These are phyloP conservation scores for Pachycephus smyrnensis DNA, from an alignment of 2,888 invertebrate genomes.

Conservation along the genomic window DNA sequence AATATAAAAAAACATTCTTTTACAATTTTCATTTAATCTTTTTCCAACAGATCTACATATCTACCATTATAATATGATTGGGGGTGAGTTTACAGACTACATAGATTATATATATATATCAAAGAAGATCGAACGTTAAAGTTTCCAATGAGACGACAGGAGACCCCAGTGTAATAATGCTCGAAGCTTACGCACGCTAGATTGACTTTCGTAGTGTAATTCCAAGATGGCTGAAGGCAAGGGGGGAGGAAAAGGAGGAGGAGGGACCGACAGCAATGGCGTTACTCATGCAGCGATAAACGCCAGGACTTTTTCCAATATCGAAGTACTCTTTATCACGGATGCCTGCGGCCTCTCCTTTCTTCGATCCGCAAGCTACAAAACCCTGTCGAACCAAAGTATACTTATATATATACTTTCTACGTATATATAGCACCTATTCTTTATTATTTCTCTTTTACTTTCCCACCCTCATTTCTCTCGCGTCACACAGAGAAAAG, in stretches of 20 bases:
- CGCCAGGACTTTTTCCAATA: neutral
- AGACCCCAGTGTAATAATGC: conserved; percentile 23
- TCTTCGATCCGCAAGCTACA: neutral
- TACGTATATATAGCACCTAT: neutral
- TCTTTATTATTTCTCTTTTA: neutral
- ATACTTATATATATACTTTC: no score
- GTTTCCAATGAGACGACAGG: conserved; percentile 20
- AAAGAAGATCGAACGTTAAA: conserved; percentile 2
- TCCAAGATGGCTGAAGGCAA: neutral
- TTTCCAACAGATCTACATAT: neutral
- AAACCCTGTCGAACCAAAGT: no score
- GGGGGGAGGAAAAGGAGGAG: neutral
- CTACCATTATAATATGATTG: neutral
- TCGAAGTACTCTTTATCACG: neutral
- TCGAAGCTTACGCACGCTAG: conserved; percentile 19
- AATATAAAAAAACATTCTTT: no score
- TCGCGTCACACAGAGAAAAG: neutral
- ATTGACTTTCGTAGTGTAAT: conserved; percentile 1
- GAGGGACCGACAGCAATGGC: neutral
- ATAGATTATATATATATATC: neutral
- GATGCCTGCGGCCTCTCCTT: neutral
- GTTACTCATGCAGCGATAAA: neutral
- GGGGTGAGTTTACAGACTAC: neutral
- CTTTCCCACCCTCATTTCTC: neutral
- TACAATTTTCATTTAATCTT: neutral